phyloP scores from a whole-genome alignment of 2,113 vertebrate genomes.

The Theristicus caerulescens region DNA sequence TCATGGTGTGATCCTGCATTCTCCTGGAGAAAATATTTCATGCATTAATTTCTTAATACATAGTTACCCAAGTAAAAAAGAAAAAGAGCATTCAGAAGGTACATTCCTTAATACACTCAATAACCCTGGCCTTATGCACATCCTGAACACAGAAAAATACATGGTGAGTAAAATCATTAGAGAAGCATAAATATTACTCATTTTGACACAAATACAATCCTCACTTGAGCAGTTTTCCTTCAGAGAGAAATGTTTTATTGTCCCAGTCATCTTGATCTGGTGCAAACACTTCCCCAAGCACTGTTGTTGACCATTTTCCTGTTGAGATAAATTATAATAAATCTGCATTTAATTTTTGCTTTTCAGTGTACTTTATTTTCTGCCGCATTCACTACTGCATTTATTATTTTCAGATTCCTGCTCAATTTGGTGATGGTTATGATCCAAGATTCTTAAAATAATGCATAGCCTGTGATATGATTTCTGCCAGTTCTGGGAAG shows the following conservation, averaged over 20 bases:
- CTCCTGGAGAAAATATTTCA: background rate
- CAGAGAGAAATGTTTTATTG: conserved; percentile 89
- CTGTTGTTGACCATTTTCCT: conserved; percentile 84
- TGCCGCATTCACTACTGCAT: background rate
- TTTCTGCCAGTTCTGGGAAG: background rate
- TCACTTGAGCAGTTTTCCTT: conserved; percentile 87
- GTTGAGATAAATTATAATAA: conserved; percentile 67
- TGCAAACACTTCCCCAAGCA: conserved; percentile 85
- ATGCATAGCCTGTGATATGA: background rate
- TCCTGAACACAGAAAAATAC: background rate
- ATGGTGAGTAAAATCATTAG: conserved; percentile 31
- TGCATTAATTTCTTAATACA: background rate
- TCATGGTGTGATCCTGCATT: background rate
- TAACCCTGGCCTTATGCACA: background rate
- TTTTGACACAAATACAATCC: conserved; percentile 58
- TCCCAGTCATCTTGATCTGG: conserved; percentile 91
- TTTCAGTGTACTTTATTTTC: conserved; percentile 19
- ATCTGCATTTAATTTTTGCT: conserved; percentile 62
- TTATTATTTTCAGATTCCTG: conserved; percentile 41
- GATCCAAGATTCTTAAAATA: conserved; percentile 14
- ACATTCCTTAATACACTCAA: background rate
- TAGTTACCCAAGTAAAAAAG: background rate
- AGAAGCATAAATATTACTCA: conserved; percentile 50
- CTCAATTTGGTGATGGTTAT: background rate
- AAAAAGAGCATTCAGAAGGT: background rate